Conservation (phyloP, 2,113 vertebrate genomes). For the Gasterosteus aculeatus region DNA sequence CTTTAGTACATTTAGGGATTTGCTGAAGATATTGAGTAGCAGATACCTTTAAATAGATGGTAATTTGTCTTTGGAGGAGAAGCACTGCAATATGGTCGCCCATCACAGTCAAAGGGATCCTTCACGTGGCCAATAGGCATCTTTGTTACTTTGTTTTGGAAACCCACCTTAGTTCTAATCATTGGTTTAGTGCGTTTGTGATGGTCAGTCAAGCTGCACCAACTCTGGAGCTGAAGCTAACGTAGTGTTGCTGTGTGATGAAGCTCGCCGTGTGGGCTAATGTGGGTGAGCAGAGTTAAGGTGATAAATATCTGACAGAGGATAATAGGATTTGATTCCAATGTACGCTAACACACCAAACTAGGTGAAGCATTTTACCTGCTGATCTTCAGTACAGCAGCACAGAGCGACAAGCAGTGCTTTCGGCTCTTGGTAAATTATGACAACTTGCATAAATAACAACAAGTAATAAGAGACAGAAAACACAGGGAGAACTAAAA, state of each 20-base stretch:
- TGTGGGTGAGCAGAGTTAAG: background rate
- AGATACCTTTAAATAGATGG: slow-evolving; percentile 64
- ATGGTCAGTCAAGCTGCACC: slow-evolving; percentile 20
- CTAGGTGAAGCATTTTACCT: background rate
- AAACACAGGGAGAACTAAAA: background rate
- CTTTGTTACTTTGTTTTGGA: slow-evolving; percentile 28
- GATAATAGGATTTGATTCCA: background rate
- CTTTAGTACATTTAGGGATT: slow-evolving; percentile 59
- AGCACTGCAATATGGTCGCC: slow-evolving; percentile 47
- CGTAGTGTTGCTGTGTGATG: background rate
- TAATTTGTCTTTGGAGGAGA: slow-evolving; percentile 68
- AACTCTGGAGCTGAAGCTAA: background rate
- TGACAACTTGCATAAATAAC: background rate
- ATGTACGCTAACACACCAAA: background rate
- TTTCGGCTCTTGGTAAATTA: background rate
- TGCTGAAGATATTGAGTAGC: background rate
- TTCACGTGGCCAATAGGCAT: slow-evolving; percentile 30
- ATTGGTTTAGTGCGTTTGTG: slow-evolving; percentile 13
- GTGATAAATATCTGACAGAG: slow-evolving; percentile 11
- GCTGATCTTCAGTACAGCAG: background rate
- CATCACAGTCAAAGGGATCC: slow-evolving; percentile 39
- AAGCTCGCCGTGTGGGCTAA: background rate
- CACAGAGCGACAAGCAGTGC: background rate
- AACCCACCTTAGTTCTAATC: slow-evolving; percentile 13
- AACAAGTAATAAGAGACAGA: background rate